Percentiles rank a stretch among this genome's conserved stretches.
Conservation (phyloP, 1,140 invertebrate species). For the Hyposmocoma kahamanoa region DNA sequence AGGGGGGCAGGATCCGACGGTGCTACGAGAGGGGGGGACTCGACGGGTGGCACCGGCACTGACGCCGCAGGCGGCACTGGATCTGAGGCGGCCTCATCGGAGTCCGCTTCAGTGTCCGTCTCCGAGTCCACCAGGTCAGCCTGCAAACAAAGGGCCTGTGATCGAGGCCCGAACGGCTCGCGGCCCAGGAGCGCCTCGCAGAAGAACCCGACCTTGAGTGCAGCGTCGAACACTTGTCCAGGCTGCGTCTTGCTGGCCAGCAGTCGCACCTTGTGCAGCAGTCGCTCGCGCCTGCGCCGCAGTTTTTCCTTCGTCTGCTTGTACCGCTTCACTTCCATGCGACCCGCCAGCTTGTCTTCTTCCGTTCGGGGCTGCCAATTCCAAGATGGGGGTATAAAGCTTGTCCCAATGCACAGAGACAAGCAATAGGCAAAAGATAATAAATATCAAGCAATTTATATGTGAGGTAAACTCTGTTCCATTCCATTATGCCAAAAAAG, state of each 20-base stretch:
- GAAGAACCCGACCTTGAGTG: constrained; percentile 50
- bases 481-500: no score
- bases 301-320: constrained; percentile 87
- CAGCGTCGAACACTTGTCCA: constrained; percentile 39
- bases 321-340: constrained; percentile 78
- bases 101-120: constrained; percentile 27
- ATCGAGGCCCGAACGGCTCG: background rate
- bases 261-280: constrained; percentile 47
- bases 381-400: no score
- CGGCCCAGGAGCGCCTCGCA: background rate
- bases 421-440: no score
- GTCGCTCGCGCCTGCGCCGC: constrained; percentile 79
- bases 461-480: no score
- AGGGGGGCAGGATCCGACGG: background rate
- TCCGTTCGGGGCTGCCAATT: constrained; percentile 81
- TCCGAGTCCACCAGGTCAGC: constrained; percentile 40
- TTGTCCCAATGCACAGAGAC: no score
- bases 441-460: no score
- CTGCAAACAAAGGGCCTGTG: background rate
- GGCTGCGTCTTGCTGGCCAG: constrained; percentile 18
- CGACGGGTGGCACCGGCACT: background rate
- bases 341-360: constrained; percentile 81
- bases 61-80: background rate
- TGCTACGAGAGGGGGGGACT: no score
- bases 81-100: constrained; percentile 15